A percentile compares a stretch with the other conserved stretches of the same genome.
These are phyloP conservation scores for Phaenicophaeus curvirostris DNA, from an alignment of 2,797 vertebrate species.

Conservation along the genomic window DNA sequence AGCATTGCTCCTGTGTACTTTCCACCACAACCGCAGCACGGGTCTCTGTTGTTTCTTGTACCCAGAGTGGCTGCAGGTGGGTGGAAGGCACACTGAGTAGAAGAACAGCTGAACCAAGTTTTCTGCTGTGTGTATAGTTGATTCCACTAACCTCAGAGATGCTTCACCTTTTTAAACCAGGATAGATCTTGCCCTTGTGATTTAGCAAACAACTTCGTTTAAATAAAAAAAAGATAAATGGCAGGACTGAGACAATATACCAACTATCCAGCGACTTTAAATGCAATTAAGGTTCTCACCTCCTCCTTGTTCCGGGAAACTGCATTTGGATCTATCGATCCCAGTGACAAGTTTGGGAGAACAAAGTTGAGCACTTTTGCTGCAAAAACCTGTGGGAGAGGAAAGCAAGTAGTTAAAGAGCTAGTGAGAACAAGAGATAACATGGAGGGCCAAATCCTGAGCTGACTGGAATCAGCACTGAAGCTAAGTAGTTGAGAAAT, in stretches of 20 bases:
- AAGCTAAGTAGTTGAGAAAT: not conserved
- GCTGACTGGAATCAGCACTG: not conserved
- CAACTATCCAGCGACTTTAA: not conserved
- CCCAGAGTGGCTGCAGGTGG: not conserved
- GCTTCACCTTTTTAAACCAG: not conserved
- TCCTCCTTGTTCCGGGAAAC: slow-evolving; percentile 89
- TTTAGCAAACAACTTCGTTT: not conserved
- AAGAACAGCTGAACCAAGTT: not conserved
- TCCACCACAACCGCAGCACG: accelerated
- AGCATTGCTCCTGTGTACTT: accelerated
- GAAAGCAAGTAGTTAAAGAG: slow-evolving; percentile 1
- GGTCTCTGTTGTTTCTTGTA: not conserved
- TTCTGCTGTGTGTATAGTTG: not conserved
- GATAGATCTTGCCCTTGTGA: not conserved
- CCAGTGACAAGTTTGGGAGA: slow-evolving; percentile 87
- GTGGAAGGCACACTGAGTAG: not conserved
- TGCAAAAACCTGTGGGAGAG: slow-evolving; percentile 84
- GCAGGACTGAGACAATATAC: not conserved
- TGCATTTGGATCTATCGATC: slow-evolving; percentile 86
- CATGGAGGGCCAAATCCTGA: not conserved
- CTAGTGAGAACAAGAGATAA: not conserved
- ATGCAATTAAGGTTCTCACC: slow-evolving; percentile 75
- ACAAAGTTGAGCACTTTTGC: slow-evolving; percentile 90
- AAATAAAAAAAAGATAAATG: not conserved
- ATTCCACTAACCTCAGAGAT: not conserved